Conservation (phyloP, 2,888 invertebrate species). For the Imbricaverruca yamaguchii region DNA sequence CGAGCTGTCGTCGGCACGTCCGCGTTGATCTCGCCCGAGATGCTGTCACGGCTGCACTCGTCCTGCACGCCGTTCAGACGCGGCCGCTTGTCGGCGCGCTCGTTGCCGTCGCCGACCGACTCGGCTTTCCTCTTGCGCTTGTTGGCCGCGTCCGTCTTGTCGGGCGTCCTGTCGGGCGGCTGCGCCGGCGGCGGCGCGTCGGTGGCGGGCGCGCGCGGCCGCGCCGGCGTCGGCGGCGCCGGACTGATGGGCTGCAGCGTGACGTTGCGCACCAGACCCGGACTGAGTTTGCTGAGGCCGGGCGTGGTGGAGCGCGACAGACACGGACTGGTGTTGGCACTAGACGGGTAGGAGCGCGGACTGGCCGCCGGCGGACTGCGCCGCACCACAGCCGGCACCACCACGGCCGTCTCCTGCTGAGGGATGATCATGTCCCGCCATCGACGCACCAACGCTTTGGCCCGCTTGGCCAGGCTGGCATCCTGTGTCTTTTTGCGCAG, state of each 20-base stretch:
- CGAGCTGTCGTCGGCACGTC: constrained; percentile 22
- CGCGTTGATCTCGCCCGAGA: constrained; percentile 32
- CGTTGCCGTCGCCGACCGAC: constrained; percentile 29
- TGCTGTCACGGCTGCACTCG: constrained; percentile 38
- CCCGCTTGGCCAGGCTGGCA: constrained; percentile 74
- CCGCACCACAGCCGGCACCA: constrained; percentile 23
- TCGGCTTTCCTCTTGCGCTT: constrained; percentile 40
- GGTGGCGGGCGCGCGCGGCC: constrained; percentile 33
- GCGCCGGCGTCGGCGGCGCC: constrained; percentile 34
- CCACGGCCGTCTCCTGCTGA: neutral
- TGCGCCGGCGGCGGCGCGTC: constrained; percentile 25
- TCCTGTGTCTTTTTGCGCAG: constrained; percentile 76
- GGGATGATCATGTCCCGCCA: constrained; percentile 74
- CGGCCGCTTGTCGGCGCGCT: constrained; percentile 30
- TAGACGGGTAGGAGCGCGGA: constrained; percentile 38
- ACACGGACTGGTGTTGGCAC: constrained; percentile 37
- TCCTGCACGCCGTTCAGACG: constrained; percentile 34
- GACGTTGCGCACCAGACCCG: constrained; percentile 33
- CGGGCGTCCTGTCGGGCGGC: constrained; percentile 25
- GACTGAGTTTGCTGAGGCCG: constrained; percentile 37
- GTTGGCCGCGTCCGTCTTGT: constrained; percentile 40
- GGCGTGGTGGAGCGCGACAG: constrained; percentile 39
- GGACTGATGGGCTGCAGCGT: constrained; percentile 35
- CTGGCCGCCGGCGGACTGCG: constrained; percentile 26
- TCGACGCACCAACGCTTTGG: constrained; percentile 82